Base-by-base conservation (phyloP, 2,797 vertebrate genomes). In the Pseudomugil gertrudae region DNA sequence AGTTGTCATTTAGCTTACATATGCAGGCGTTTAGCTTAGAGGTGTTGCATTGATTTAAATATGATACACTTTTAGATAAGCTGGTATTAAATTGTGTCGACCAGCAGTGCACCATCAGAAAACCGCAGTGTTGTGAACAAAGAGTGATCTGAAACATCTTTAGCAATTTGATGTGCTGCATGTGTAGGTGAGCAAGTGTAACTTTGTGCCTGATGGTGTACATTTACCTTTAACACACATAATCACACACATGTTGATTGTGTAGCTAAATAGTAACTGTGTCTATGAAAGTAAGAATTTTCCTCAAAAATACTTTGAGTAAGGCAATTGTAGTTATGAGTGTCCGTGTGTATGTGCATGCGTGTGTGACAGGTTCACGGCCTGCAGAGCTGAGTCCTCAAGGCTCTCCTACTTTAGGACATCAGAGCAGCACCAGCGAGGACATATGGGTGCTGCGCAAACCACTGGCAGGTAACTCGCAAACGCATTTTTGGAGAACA, bases 401-500 rank as follows among this genome's bases (percentile, higher is more conserved):
- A 72, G 93, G 95, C 38, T 97, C 95, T 0, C 95, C 95, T 0
- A 95, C 95, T 17, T 93, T 95, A 50, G 85, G 92, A 7, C 92
- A 93, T 17, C 93, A 92, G 62, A 95, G 93, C 23, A 91, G 95
- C 19, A 11, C 94, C 0, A 89, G 73, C 17, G 98, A 98, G 84
- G 97, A 99, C 79, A 97, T 99, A 77, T 98, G 98, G 98, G 98
- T 99, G 63, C 91, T 99, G 8, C 94, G 98, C 74, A 98, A 97
- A 89, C 97, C 97, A 9, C 94, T 97, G 4, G 75, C 96, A 95
- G 98, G 98, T 99, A 93, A 21, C 72, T n/a, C 13, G 50, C 32
- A 19, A 38, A 43, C 29, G 45, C 57, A 57, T 55, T 62, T 51
- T 15, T 0, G 14, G 32, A 9, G 7, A 45, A 58, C 14, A 2